Percentiles rank a stretch among this genome's conserved stretches.
Evolutionary conservation across 2,113 vertebrate genomes (phyloP).

Genomic region (Carlito syrichta): DNA sequence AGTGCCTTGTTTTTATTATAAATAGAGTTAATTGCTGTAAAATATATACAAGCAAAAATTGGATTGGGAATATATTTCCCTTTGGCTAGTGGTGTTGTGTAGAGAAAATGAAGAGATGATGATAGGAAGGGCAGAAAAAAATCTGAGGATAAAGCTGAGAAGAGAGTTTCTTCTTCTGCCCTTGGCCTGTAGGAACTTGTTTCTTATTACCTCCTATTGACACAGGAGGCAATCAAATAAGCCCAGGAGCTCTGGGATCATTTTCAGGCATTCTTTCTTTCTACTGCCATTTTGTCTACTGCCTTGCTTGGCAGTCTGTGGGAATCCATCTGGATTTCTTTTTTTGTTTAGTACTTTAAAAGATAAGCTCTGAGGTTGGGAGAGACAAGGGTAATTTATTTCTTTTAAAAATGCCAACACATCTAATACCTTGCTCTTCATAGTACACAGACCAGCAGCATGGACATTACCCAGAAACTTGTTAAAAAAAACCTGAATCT

Average conservation of each 20-base stretch:
- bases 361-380: not conserved
- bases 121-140: not conserved
- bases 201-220: not conserved
- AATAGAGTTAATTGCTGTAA: conserved; percentile 19
- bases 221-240: not conserved
- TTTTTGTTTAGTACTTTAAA: not conserved
- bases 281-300: not conserved
- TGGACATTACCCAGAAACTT: not conserved
- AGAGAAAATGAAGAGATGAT: not conserved
- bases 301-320: not conserved
- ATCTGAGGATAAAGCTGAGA: not conserved
- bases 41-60: not conserved
- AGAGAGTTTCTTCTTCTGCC: not conserved
- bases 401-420: not conserved
- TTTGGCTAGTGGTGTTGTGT: not conserved
- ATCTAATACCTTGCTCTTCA: not conserved
- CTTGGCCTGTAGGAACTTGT: not conserved
- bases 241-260: not conserved
- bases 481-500: not conserved
- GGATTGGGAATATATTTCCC: not conserved
- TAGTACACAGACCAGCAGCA: not conserved
- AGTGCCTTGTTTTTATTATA: not conserved
- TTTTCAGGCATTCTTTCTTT: not conserved
- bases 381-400: not conserved
- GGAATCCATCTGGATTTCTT: not conserved